Percentiles rank a stretch among this genome's conserved stretches.
Evolutionary conservation across 2,797 vertebrate species (phyloP).

Genomic region (Enoplosus armatus): DNA sequence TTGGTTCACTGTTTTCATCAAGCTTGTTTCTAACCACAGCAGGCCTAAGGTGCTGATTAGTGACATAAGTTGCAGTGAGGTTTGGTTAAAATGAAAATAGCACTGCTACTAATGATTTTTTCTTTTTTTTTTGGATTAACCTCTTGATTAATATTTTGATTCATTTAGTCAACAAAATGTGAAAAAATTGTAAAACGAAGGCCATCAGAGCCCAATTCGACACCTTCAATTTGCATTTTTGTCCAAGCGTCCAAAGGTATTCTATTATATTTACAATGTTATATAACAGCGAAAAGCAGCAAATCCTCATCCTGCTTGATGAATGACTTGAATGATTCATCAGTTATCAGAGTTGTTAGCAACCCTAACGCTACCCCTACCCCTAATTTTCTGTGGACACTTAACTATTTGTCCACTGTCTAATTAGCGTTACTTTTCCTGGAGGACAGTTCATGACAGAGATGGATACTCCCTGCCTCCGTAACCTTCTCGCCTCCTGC

Average conservation of each 20-base stretch:
- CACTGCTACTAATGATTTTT: background rate
- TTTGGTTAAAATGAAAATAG: background rate
- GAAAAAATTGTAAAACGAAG: background rate
- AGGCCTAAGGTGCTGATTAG: background rate
- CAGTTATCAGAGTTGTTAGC: background rate
- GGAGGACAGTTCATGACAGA: conserved; percentile 14
- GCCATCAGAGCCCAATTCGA: background rate
- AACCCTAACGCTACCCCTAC: no score
- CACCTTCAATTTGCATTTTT: background rate
- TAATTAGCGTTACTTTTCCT: conserved; percentile 38
- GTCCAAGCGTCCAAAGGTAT: background rate
- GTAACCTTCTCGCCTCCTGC: conserved; percentile 59
- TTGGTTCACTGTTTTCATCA: no score
- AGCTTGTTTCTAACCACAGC: no score
- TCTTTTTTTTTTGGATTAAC: background rate
- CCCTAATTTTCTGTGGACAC: no score
- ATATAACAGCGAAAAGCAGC: background rate
- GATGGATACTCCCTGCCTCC: conserved; percentile 38
- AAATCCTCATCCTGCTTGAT: background rate
- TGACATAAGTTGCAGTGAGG: background rate
- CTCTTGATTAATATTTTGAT: background rate
- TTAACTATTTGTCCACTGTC: conserved; percentile 23
- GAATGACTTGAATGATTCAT: background rate
- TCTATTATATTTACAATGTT: background rate
- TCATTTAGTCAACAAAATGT: background rate